These are phyloP conservation scores for Spatulosminthurus flaviceps DNA, from an alignment of 2,888 invertebrate genomes.

Conservation along the genomic window DNA sequence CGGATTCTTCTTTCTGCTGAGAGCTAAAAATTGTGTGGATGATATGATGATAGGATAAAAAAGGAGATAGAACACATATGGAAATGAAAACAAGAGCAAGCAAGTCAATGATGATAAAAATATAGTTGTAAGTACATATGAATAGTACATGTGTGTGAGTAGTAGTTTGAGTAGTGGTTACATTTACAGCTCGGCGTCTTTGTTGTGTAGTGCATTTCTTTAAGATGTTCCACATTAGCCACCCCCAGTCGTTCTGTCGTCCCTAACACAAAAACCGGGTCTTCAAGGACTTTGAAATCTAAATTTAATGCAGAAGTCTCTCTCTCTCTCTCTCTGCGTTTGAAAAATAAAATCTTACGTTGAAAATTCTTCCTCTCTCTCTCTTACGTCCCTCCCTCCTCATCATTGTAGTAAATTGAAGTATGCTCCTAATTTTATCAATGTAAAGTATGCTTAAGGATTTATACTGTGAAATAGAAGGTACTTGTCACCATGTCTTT, in stretches of 20 bases:
- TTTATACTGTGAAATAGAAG: too few relatives aligned
- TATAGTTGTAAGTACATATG: background rate
- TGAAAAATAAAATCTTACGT: background rate
- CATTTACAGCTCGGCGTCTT: background rate
- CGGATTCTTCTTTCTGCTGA: too few relatives aligned
- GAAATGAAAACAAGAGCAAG: slow-evolving; percentile 8
- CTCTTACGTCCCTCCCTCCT: background rate
- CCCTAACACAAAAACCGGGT: slow-evolving; percentile 32
- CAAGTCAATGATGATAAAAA: background rate
- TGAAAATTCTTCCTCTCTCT: background rate
- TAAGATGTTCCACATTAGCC: background rate
- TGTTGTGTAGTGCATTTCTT: background rate
- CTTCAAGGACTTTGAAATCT: slow-evolving; percentile 27
- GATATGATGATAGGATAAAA: too few relatives aligned
- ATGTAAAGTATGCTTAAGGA: too few relatives aligned
- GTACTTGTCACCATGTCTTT: too few relatives aligned
- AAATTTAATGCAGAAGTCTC: slow-evolving; percentile 23
- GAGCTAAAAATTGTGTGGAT: too few relatives aligned
- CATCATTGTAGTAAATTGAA: too few relatives aligned
- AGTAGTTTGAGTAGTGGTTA: too few relatives aligned
- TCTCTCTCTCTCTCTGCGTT: too few relatives aligned
- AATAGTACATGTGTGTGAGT: background rate
- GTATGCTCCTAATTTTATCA: too few relatives aligned
- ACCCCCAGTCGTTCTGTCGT: slow-evolving; percentile 25
- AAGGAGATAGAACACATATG: background rate